These are phyloP conservation scores for Carabus problematicus DNA, from an alignment of 2,888 invertebrate species.

Conservation along the genomic window DNA sequence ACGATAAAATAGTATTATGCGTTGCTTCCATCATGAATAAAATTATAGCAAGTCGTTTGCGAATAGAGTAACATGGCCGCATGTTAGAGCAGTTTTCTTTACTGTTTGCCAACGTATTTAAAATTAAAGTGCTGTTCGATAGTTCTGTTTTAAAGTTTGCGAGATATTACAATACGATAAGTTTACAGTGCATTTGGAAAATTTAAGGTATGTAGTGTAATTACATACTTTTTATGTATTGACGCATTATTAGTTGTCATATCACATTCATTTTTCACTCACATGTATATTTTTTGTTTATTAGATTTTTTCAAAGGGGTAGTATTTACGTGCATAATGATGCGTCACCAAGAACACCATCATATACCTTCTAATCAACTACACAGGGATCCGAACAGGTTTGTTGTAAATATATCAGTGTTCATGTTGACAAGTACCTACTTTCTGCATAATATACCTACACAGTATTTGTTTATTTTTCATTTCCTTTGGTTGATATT, in stretches of 20 bases:
- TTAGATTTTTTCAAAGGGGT: conserved; percentile 21
- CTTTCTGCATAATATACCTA: background rate
- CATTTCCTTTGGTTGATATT: background rate
- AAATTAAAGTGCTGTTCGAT: conserved; percentile 63
- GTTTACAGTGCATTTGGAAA: conserved; percentile 24
- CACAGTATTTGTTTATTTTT: background rate
- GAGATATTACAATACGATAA: conserved; percentile 37
- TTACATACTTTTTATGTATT: background rate
- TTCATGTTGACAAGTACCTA: conserved; percentile 18
- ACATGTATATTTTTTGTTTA: conserved; percentile 1
- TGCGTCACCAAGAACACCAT: conserved; percentile 67
- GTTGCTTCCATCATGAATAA: conserved; percentile 33
- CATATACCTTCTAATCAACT: conserved; percentile 72
- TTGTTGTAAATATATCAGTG: conserved; percentile 45
- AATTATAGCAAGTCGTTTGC: conserved; percentile 41
- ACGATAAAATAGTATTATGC: conserved; percentile 10
- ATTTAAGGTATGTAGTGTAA: conserved; percentile 33
- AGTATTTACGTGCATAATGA: conserved; percentile 49
- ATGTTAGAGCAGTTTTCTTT: conserved; percentile 83
- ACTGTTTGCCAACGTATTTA: conserved; percentile 75
- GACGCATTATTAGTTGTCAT: background rate
- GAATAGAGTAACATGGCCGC: conserved; percentile 78
- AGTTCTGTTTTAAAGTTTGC: conserved; percentile 50
- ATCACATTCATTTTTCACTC: conserved; percentile 43
- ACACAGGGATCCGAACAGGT: conserved; percentile 67